Percentiles rank a stretch among this genome's conserved stretches.
These are phyloP conservation scores for Premnoplex brunnescens DNA, from an alignment of 2,797 vertebrate species.

Conservation along the genomic window DNA sequence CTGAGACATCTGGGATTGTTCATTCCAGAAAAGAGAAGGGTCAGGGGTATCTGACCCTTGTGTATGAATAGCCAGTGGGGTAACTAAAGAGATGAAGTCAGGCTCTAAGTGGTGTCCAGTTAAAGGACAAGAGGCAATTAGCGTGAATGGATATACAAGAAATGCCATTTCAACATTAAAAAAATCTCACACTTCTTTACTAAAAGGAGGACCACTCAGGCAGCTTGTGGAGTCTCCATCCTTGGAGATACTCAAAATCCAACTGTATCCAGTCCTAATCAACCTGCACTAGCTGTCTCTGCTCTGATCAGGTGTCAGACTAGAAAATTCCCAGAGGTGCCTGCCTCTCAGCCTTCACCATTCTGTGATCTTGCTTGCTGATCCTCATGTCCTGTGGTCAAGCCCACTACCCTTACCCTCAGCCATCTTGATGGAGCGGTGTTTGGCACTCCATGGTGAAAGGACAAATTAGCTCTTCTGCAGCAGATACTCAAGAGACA, in stretches of 20 bases:
- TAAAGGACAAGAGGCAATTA: background rate
- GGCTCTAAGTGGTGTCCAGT: background rate
- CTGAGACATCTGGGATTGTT: background rate
- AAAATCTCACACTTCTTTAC: fast-evolving
- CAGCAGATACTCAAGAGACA: background rate
- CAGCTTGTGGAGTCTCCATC: background rate
- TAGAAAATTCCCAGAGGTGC: background rate
- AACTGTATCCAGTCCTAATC: background rate
- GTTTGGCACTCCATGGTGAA: background rate
- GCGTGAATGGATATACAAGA: background rate
- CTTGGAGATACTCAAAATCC: background rate
- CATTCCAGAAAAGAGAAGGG: background rate
- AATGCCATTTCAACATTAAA: background rate
- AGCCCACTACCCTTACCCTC: background rate
- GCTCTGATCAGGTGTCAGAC: background rate
- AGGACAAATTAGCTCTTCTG: background rate
- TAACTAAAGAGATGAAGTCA: background rate
- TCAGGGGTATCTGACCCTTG: background rate
- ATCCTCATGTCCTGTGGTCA: background rate
- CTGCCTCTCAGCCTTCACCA: background rate
- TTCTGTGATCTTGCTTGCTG: background rate
- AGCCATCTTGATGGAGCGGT: background rate
- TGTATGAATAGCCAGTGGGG: background rate
- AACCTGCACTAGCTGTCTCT: background rate
- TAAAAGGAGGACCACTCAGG: background rate